A percentile compares a stretch with the other conserved stretches of the same genome.
phyloP scores from a whole-genome alignment of 2,888 invertebrate genomes.

The Lissonota sp. region DNA sequence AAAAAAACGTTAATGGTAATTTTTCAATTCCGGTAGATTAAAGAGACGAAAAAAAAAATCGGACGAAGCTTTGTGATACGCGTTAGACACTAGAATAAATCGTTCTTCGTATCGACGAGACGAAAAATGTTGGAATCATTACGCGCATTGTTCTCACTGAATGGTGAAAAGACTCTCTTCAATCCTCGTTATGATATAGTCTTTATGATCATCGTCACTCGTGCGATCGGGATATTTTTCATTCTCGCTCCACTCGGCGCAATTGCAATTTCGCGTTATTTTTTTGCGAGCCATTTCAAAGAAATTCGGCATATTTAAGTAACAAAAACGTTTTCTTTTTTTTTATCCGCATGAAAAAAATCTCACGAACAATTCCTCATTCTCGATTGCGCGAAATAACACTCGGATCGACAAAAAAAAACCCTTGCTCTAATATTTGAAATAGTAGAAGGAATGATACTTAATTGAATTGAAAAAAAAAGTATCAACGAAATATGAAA shows the following conservation, averaged over 20 bases:
- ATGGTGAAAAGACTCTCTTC: slow-evolving; percentile 30
- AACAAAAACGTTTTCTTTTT: not conserved
- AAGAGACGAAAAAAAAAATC: not conserved
- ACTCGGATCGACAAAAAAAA: too few relatives aligned
- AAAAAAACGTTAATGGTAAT: slow-evolving; percentile 44
- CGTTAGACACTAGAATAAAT: slow-evolving; percentile 31
- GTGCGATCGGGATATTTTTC: slow-evolving; percentile 5
- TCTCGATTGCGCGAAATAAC: too few relatives aligned
- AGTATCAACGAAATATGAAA: too few relatives aligned
- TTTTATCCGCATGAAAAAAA: too few relatives aligned
- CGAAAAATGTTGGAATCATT: slow-evolving; percentile 27
- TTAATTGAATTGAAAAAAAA: too few relatives aligned
- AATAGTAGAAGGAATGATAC: too few relatives aligned
- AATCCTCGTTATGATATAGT: not conserved
- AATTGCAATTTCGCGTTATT: slow-evolving; percentile 8
- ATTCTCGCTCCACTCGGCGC: not conserved
- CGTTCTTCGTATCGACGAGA: slow-evolving; percentile 43
- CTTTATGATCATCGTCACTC: not conserved
- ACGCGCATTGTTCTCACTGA: slow-evolving; percentile 29
- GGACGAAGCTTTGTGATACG: slow-evolving; percentile 51
- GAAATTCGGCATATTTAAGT: slow-evolving; percentile 3
- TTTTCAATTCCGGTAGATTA: slow-evolving; percentile 43
- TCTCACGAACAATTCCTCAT: too few relatives aligned
- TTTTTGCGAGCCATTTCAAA: not conserved
- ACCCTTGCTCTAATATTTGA: too few relatives aligned